Base-by-base conservation (phyloP, 2,797 vertebrate genomes). In the Enteromius treurensis region DNA sequence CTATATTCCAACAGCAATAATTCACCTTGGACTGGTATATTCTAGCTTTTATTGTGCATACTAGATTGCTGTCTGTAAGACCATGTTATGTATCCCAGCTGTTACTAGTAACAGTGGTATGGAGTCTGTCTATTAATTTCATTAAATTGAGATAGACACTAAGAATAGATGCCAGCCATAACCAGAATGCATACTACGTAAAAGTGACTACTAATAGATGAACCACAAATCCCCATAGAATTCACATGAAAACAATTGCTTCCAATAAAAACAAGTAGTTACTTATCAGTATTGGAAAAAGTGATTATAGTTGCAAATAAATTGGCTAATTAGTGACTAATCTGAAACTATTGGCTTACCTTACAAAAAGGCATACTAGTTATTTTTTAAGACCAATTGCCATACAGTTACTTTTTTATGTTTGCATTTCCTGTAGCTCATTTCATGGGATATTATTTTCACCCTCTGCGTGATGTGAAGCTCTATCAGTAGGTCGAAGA, bases 401-500 rank as follows among this genome's bases (percentile, higher is more conserved):
- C 47, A 53, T 6, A 60, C 34, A 42, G 23, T 49, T 34, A 2
- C 4, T 14, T 60, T 15, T 47, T 49, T 34, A 47, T 13, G 7
- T 71, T 34, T 49, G 40, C n/a, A 32, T 71, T 29, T 62, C 5
- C 21, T 13, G 14, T 64, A 15, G 34, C 55, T 32, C 60, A 26
- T 74, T 73, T 81, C 21, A 51, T 26, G 8, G n/a, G 13, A 1
- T 23, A 62, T 73, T 62, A 58, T 49, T 73, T 37, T 70, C 75
- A 60, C 53, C 15, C 26, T 26, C n/a, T 26, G 21, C 1, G 7
- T 60, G 34, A 42, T 77, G 53, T 60, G 53, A 21, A 29, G 55
- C 15, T 62, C 76, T 51, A 37, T 73, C 82, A 32, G 34, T 64
- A 64, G 68, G 32, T n/a, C 29, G 19, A 32, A 65, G 77, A 42